These are phyloP conservation scores for Nautilus pompilius DNA, from an alignment of 1,140 invertebrate species.

Conservation along the genomic window DNA sequence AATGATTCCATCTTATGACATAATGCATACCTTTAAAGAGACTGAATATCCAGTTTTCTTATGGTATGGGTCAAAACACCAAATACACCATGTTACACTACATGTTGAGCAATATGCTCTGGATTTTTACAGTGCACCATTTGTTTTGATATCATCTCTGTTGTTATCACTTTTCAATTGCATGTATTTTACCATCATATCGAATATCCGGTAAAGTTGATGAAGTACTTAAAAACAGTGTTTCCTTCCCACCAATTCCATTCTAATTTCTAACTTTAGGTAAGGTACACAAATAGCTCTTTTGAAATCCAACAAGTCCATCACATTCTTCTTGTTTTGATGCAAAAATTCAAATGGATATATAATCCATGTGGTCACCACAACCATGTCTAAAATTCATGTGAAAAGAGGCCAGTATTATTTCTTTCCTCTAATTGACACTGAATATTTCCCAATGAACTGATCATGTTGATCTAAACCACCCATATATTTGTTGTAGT, in stretches of 20 bases:
- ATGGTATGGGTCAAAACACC: too few relatives aligned
- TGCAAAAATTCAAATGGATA: neutral
- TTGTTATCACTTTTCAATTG: too few relatives aligned
- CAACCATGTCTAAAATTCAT: neutral
- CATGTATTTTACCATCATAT: too few relatives aligned
- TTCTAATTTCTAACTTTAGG: neutral
- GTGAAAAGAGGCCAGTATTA: neutral
- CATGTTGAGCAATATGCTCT: neutral
- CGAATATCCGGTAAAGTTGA: neutral
- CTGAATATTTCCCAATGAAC: neutral
- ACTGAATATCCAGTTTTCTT: too few relatives aligned
- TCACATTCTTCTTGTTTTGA: neutral
- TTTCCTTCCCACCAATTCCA: neutral
- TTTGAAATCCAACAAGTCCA: neutral
- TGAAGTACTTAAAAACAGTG: neutral
- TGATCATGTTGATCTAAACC: neutral
- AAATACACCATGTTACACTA: too few relatives aligned
- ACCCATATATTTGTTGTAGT: neutral
- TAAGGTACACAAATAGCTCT: neutral
- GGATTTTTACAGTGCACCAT: neutral
- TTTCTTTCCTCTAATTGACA: neutral
- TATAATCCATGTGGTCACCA: neutral
- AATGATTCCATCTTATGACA: too few relatives aligned
- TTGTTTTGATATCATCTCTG: too few relatives aligned
- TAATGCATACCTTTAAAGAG: too few relatives aligned